Conservation (phyloP, 2,113 vertebrate species). For the Ailurus styani region DNA sequence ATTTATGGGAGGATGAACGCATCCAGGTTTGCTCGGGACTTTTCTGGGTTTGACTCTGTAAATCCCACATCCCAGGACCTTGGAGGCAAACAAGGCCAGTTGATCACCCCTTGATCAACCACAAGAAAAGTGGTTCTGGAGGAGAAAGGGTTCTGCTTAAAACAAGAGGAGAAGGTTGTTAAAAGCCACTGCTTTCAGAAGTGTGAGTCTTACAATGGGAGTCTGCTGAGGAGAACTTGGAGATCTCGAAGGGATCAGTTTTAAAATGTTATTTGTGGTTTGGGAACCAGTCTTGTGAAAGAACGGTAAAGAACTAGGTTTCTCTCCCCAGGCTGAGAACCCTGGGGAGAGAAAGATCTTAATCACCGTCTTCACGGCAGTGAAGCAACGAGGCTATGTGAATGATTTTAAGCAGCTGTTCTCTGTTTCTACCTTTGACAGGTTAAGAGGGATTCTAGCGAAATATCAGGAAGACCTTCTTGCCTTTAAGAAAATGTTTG, state of each 20-base stretch:
- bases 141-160: background rate
- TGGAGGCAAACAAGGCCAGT: background rate
- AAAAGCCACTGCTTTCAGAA: background rate
- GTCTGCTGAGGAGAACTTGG: background rate
- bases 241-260: background rate
- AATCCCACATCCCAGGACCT: background rate
- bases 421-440: background rate
- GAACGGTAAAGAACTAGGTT: constrained; percentile 36
- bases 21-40: background rate
- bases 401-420: constrained; percentile 19
- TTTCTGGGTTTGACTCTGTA: background rate
- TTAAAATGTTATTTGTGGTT: constrained; percentile 30
- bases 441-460: background rate
- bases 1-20: background rate
- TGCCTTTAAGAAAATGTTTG: constrained; percentile 25
- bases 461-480: background rate
- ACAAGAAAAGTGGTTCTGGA: background rate
- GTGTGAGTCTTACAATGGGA: background rate
- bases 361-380: constrained; percentile 19
- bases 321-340: constrained; percentile 5
- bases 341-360: constrained; percentile 34
- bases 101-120: no score
- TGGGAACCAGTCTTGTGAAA: background rate
- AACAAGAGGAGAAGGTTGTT: background rate
- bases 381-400: background rate